These are phyloP conservation scores for Struthio camelus DNA, from an alignment of 2,113 vertebrate species.

Conservation along the genomic window DNA sequence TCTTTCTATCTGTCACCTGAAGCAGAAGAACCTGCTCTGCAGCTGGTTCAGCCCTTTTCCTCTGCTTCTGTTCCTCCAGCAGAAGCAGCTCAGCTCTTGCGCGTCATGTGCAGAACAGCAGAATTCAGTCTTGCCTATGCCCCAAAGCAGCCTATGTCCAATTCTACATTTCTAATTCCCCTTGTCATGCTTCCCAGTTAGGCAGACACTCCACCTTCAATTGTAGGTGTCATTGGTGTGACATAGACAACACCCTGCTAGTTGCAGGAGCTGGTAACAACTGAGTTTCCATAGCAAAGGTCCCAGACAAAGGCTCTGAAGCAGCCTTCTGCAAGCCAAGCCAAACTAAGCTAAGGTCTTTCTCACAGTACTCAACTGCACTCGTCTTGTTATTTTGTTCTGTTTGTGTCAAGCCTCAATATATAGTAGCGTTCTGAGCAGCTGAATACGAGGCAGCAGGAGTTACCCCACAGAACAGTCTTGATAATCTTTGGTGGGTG, in stretches of 20 bases:
- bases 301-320: not conserved
- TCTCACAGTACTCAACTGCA: not conserved
- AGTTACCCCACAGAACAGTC: not conserved
- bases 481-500: not conserved
- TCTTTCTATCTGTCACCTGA: not conserved
- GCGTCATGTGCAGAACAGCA: not conserved
- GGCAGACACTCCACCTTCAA: not conserved
- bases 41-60: not conserved
- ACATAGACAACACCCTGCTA: not conserved
- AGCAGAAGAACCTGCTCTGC: not conserved
- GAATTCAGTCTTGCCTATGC: not conserved
- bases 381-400: not conserved
- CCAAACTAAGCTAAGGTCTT: not conserved
- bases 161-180: not conserved
- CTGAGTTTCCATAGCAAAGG: not conserved
- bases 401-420: not conserved
- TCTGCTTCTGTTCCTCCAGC: not conserved
- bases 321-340: not conserved
- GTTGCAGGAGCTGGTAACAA: not conserved
- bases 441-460: not conserved
- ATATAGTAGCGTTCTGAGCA: not conserved
- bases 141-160: not conserved
- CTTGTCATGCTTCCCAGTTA: not conserved
- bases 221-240: not conserved
- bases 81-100: not conserved